Base-by-base conservation (phyloP, 2,888 invertebrate genomes). In the Alviniconcha strummeri region DNA sequence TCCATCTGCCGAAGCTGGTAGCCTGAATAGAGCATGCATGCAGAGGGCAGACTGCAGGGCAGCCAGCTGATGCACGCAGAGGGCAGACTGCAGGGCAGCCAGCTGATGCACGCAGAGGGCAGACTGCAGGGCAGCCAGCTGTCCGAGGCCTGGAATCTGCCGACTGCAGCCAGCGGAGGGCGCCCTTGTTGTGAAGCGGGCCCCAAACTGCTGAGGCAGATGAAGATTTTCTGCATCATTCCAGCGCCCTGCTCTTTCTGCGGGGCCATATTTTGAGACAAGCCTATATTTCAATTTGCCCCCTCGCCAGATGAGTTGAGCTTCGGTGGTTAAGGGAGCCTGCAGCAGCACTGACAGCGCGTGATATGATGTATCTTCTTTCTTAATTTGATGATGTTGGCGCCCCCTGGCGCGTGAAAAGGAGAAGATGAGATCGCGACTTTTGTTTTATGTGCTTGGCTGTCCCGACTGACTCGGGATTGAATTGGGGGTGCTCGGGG, bases 351-450 rank as follows among this genome's bases (percentile, higher is more conserved):
- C 55, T 82, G 82, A 77, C 76, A 76, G 82, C 76, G 77, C 36
- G 82, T 69, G 82, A 55, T 82, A 82, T 82, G 82, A 82, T 77
- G 82, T 82, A 82, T 82, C 75, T 82, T 69, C 76, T 82, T 69
- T 64, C 77, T 77, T 82, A 77, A 82, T 82, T 82, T 82, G 82
- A 82, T 82, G 76, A 82, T 82, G 82, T 82, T 60, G 76, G 69
- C 67, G 77, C 64, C 55, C 36, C 54, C 55, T 19, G 52, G 54
- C 15, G 69, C 82, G 77, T 76, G 67, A 75, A 75, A 60, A 67
- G 75, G 76, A 56, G 82, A 77, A 82, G 76, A 82, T 82, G 82
- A 82, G 75, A 76, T 60, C 76, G 77, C 64, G 67, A 75, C 76
- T 82, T 81, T 76, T 74, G 57, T 82, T 81, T 81, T 81, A 81